phyloP scores from a whole-genome alignment of 2,113 vertebrate genomes.

The Bubo scandiacus region DNA sequence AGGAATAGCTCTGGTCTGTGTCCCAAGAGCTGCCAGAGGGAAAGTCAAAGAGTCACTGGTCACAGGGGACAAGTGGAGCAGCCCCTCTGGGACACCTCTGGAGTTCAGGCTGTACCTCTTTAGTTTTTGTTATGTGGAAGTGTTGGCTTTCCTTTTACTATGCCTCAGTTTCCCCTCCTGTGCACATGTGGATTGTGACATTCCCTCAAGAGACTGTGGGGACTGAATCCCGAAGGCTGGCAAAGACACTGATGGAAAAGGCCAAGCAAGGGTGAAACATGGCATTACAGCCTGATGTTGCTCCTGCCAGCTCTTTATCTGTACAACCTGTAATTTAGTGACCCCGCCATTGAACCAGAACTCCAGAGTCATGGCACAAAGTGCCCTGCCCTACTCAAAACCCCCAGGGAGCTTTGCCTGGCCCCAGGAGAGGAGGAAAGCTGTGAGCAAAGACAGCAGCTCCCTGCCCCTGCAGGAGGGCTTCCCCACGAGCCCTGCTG shows the following conservation, averaged over 20 bases:
- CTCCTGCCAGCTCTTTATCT: neutral
- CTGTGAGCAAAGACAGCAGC: neutral
- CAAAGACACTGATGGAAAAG: neutral
- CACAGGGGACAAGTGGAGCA: neutral
- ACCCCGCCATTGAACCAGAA: neutral
- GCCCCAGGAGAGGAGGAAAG: neutral
- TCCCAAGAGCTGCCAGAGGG: neutral
- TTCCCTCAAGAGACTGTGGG: neutral
- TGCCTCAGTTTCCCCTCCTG: neutral
- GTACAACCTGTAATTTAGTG: neutral
- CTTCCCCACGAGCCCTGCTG: neutral
- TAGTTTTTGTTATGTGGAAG: neutral
- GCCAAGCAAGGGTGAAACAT: neutral
- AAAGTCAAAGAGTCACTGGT: fast-evolving
- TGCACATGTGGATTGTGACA: neutral
- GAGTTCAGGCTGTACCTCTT: neutral
- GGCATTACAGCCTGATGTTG: neutral
- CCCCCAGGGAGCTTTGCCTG: neutral
- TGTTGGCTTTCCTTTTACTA: neutral
- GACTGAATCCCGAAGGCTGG: neutral
- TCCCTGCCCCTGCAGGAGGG: neutral
- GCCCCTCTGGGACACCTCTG: neutral
- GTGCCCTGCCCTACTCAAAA: neutral
- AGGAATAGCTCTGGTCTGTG: neutral
- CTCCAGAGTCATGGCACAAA: neutral